phyloP scores from a whole-genome alignment of 2,888 invertebrate species.

The Prenolepis imparis region DNA sequence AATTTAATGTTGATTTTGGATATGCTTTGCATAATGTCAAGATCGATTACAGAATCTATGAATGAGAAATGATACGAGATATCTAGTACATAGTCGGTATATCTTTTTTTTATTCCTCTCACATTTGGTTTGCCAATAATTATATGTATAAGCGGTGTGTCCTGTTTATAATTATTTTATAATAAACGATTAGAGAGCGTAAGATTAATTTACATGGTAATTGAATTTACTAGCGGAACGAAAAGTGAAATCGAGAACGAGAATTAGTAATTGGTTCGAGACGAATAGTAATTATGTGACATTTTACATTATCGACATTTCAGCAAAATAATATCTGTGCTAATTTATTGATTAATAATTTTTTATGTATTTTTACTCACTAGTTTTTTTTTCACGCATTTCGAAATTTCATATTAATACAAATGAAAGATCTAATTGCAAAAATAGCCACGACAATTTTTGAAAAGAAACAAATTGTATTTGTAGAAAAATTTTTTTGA shows the following conservation, averaged over 20 bases:
- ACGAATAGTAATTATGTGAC: background rate
- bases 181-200: constrained; percentile 3
- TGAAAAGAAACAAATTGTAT: background rate
- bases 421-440: background rate
- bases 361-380: background rate
- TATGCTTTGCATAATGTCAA: background rate
- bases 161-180: background rate
- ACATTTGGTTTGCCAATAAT: background rate
- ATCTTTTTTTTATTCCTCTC: background rate
- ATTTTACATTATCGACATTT: background rate
- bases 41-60: background rate
- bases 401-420: background rate
- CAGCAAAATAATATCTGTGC: background rate
- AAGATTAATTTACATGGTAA: constrained; percentile 38
- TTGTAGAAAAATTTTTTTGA: background rate
- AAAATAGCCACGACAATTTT: background rate
- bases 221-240: constrained; percentile 14
- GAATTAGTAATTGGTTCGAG: too few species aligned
- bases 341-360: background rate
- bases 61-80: background rate
- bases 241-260: constrained; percentile 18
- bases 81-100: background rate
- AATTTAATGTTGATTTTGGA: background rate
- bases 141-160: constrained; percentile 3
- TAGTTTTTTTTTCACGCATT: background rate